A percentile compares a stretch with the other conserved stretches of the same genome.
Conservation (phyloP, 2,797 vertebrate species). For the Catostomus latipinnis region DNA sequence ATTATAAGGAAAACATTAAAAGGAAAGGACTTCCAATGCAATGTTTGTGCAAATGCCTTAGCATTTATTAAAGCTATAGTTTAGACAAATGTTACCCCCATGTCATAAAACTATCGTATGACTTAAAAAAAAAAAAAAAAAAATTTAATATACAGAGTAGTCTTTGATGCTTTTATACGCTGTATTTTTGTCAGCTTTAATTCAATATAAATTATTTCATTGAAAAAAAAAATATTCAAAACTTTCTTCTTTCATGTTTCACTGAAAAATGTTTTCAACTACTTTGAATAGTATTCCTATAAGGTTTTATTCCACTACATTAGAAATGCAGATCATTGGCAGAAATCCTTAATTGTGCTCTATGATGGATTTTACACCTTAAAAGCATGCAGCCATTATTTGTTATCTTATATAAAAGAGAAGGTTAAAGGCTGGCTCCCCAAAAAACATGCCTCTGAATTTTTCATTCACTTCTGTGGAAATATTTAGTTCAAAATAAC, state of each 20-base stretch:
- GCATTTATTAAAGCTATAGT: no score
- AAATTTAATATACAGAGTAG: no score
- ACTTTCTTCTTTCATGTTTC: no score
- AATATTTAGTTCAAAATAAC: constrained; percentile 58
- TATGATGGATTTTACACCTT: constrained; percentile 10
- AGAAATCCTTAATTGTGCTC: not conserved
- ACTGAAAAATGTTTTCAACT: no score
- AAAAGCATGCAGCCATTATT: constrained; percentile 24
- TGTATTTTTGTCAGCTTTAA: no score
- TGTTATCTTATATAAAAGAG: constrained; percentile 17
- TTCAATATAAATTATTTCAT: no score
- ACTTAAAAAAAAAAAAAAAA: no score
- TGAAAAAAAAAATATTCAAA: no score
- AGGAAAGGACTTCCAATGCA: not conserved
- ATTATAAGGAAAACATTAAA: constrained; percentile 19
- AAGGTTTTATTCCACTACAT: constrained; percentile 4
- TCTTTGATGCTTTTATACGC: no score
- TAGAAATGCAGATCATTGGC: not conserved
- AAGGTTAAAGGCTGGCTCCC: not conserved
- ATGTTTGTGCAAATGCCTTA: constrained; percentile 1
- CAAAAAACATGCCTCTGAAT: not conserved
- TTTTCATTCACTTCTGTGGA: not conserved
- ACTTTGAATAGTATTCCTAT: no score
- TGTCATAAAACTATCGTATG: no score
- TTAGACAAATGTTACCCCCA: no score